These are phyloP conservation scores for Tachina lurida DNA, from an alignment of 2,888 invertebrate species.

Conservation along the genomic window DNA sequence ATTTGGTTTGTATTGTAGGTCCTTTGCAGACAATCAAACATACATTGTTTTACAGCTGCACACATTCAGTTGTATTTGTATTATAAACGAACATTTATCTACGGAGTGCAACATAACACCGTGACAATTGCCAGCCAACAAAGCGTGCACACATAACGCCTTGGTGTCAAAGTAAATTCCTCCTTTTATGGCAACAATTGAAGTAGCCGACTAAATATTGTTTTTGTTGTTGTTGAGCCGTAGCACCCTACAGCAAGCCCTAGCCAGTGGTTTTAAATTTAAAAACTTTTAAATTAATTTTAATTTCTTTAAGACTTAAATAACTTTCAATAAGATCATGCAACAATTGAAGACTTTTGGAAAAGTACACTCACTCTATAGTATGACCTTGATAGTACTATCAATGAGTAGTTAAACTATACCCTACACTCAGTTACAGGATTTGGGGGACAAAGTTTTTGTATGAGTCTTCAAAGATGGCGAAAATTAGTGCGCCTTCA, in stretches of 20 bases:
- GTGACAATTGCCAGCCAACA: conserved; percentile 69
- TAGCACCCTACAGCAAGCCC: conserved; percentile 33
- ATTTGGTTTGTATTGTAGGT: conserved; percentile 58
- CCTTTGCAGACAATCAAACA: conserved; percentile 41
- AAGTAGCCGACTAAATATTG: conserved; percentile 72
- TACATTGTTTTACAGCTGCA: conserved; percentile 55
- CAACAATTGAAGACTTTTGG: too few relatives aligned
- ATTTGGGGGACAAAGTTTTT: too few relatives aligned
- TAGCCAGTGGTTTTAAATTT: not conserved
- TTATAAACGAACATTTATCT: conserved; percentile 18
- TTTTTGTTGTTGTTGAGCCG: conserved; percentile 46
- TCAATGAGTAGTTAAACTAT: too few relatives aligned
- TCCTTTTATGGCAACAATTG: conserved; percentile 74
- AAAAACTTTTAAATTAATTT: not conserved
- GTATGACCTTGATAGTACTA: too few relatives aligned
- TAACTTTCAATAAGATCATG: too few relatives aligned
- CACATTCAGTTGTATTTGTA: conserved; percentile 31
- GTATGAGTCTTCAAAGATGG: too few relatives aligned
- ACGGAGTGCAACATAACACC: conserved; percentile 60
- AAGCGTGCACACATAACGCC: conserved; percentile 71
- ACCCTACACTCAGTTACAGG: too few relatives aligned
- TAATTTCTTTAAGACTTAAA: not conserved
- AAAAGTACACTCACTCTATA: too few relatives aligned
- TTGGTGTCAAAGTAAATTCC: conserved; percentile 74
- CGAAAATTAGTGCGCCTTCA: too few relatives aligned